These are phyloP conservation scores for Zapus hudsonius DNA, from an alignment of 2,113 vertebrate species.

Conservation along the genomic window DNA sequence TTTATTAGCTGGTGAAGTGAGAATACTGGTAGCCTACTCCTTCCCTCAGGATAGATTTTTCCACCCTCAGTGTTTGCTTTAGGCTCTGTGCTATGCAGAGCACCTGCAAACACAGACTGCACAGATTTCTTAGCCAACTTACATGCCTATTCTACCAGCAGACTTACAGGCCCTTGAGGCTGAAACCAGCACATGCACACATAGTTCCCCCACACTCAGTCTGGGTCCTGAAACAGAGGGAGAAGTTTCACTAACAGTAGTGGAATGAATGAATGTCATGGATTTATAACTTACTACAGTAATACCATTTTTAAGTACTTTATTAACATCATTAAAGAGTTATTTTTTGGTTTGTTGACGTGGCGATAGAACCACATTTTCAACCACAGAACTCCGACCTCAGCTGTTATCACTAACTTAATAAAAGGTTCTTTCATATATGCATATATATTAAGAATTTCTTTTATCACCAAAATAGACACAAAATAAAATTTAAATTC, in stretches of 20 bases:
- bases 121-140: background rate
- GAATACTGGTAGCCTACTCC: background rate
- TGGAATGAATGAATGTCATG: slow-evolving; percentile 6
- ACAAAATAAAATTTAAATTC: slow-evolving; percentile 32
- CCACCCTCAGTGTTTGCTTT: background rate
- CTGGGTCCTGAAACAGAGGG: background rate
- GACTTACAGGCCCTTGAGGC: background rate
- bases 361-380: background rate
- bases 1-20: background rate
- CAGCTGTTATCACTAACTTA: no score
- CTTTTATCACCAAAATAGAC: slow-evolving; percentile 42
- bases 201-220: background rate
- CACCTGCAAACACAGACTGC: background rate
- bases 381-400: background rate
- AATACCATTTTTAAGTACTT: background rate
- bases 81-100: background rate
- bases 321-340: background rate
- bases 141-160: background rate
- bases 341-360: background rate
- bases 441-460: background rate
- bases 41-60: background rate
- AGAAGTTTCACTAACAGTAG: background rate
- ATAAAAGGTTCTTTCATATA: background rate
- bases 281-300: slow-evolving; percentile 8
- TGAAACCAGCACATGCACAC: background rate